Conservation (phyloP, 2,888 invertebrate species). For the Ochropleura plecta region DNA sequence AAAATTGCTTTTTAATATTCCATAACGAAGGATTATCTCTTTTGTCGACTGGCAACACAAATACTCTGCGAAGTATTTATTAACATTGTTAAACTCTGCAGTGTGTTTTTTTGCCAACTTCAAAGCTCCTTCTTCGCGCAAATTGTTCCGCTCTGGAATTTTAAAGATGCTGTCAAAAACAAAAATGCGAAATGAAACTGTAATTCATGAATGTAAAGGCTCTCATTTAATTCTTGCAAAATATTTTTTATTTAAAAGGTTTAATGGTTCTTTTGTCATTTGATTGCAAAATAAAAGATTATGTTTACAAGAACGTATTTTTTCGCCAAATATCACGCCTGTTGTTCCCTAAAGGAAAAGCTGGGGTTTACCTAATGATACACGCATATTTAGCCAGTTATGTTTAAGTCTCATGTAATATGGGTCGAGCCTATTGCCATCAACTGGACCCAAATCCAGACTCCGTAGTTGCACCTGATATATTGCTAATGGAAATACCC, state of each 20-base stretch:
- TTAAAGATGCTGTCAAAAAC: constrained; percentile 46
- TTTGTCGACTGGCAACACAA: constrained; percentile 35
- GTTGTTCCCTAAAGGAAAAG: no score
- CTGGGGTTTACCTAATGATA: no score
- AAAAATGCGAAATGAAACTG: constrained; percentile 21
- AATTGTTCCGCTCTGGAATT: constrained; percentile 30
- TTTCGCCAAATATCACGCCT: background rate
- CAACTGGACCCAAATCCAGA: no score
- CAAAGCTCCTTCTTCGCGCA: constrained; percentile 42
- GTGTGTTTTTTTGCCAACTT: constrained; percentile 31
- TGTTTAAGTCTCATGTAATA: no score
- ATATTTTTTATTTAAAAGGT: constrained; percentile 1
- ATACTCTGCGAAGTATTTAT: constrained; percentile 50
- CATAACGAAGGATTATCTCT: constrained; percentile 27
- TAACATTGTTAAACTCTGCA: constrained; percentile 45
- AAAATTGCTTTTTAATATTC: constrained; percentile 37
- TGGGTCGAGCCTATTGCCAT: no score
- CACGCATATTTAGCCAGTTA: no score
- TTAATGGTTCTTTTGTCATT: background rate
- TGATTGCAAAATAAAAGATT: background rate
- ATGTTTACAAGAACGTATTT: background rate
- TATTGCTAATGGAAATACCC: no score
- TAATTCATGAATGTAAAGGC: constrained; percentile 19
- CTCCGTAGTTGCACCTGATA: no score
- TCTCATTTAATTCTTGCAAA: background rate